These are phyloP conservation scores for Gallinago undulata DNA, from an alignment of 2,113 vertebrate genomes.

Conservation along the genomic window DNA sequence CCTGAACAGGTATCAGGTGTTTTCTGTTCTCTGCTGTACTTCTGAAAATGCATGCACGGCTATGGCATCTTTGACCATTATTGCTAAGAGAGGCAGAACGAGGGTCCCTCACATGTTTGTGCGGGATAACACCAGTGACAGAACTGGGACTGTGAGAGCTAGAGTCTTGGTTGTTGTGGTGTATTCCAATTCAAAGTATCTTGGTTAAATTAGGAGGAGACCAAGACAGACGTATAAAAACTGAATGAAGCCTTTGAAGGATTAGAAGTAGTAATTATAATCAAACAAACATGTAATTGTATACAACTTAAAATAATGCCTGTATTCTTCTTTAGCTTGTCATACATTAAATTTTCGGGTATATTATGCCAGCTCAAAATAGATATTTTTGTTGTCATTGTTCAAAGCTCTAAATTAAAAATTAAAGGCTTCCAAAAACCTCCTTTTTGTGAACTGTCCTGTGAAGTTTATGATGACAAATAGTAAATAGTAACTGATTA, in stretches of 20 bases:
- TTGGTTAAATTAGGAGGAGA: background rate
- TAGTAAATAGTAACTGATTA: background rate
- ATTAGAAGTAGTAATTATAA: background rate
- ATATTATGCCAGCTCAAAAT: background rate
- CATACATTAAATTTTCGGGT: background rate
- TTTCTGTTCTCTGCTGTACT: background rate
- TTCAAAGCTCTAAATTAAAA: background rate
- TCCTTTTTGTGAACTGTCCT: background rate
- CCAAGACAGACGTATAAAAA: background rate
- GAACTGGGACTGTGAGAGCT: background rate
- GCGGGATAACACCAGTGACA: background rate
- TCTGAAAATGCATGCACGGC: background rate
- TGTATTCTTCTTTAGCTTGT: background rate
- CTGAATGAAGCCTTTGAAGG: background rate
- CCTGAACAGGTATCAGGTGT: background rate
- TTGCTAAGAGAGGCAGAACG: background rate
- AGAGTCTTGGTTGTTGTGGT: background rate
- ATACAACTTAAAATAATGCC: background rate
- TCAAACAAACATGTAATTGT: background rate
- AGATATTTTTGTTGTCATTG: background rate
- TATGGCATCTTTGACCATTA: background rate
- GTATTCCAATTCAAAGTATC: background rate
- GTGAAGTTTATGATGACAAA: background rate
- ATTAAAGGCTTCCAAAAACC: background rate
- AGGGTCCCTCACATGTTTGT: background rate